Conservation (phyloP, 2,113 vertebrate genomes). For the Nyctereutes procyonoides region DNA sequence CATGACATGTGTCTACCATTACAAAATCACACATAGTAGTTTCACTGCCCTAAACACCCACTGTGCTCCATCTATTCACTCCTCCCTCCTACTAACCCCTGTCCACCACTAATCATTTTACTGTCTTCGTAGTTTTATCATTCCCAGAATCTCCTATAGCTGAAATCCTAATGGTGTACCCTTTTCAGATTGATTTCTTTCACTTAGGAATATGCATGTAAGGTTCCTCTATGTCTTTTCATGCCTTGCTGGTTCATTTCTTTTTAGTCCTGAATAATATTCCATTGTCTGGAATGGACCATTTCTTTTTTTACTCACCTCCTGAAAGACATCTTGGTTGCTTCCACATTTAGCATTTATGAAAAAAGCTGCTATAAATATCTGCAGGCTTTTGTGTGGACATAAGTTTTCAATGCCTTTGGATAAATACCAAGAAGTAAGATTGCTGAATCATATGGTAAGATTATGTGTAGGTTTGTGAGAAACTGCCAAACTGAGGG, state of each 20-base stretch:
- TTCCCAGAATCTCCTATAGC: not conserved
- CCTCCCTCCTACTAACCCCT: too few relatives aligned
- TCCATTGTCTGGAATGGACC: not conserved
- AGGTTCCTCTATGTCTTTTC: not conserved
- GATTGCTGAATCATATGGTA: not conserved
- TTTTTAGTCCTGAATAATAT: not conserved
- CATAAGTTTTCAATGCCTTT: not conserved
- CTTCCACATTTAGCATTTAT: not conserved
- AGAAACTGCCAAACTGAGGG: not conserved
- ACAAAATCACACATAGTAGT: not conserved
- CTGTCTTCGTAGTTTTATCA: not conserved
- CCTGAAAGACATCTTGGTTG: not conserved
- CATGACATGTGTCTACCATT: not conserved
- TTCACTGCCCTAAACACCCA: not conserved
- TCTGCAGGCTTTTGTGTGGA: not conserved
- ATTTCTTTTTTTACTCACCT: not conserved
- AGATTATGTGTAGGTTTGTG: not conserved
- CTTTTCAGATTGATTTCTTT: not conserved
- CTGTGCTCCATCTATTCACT: not conserved
- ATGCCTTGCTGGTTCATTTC: not conserved
- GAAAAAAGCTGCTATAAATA: not conserved
- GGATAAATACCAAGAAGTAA: not conserved
- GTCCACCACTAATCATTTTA: not conserved
- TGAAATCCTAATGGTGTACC: not conserved
- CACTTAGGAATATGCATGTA: not conserved